These are phyloP conservation scores for Alca torda DNA, from an alignment of 2,797 vertebrate species.

Conservation along the genomic window DNA sequence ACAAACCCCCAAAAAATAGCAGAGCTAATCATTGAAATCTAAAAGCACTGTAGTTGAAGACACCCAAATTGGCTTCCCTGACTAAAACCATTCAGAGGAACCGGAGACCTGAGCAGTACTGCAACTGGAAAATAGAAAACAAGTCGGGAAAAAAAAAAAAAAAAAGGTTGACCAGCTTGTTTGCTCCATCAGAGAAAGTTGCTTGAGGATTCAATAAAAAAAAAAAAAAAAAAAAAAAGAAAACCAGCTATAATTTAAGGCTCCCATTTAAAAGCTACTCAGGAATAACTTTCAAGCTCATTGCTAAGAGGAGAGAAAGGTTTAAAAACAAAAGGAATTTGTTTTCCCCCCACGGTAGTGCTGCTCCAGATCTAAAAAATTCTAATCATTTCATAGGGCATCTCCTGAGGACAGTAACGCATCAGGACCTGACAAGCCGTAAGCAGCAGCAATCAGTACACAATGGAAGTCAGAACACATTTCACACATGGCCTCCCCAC, in stretches of 20 bases:
- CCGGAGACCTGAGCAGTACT: rapidly evolving
- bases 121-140: background rate
- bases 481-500: constrained; percentile 57
- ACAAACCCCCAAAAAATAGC: background rate
- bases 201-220: background rate
- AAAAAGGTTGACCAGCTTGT: background rate
- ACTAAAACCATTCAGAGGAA: background rate
- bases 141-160: background rate
- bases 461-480: constrained; percentile 48
- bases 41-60: background rate
- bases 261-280: background rate
- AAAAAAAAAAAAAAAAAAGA: background rate
- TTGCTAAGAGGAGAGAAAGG: background rate
- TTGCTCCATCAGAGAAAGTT: background rate
- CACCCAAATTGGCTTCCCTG: background rate
- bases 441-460: background rate
- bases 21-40: background rate
- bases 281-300: background rate
- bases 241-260: background rate
- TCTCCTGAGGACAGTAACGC: background rate
- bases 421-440: background rate
- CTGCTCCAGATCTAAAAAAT: background rate
- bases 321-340: constrained; percentile 7
- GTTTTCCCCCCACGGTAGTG: background rate
- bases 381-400: background rate